phyloP scores from a whole-genome alignment of 2,797 vertebrate species.

The Sarcoramphus papa region DNA sequence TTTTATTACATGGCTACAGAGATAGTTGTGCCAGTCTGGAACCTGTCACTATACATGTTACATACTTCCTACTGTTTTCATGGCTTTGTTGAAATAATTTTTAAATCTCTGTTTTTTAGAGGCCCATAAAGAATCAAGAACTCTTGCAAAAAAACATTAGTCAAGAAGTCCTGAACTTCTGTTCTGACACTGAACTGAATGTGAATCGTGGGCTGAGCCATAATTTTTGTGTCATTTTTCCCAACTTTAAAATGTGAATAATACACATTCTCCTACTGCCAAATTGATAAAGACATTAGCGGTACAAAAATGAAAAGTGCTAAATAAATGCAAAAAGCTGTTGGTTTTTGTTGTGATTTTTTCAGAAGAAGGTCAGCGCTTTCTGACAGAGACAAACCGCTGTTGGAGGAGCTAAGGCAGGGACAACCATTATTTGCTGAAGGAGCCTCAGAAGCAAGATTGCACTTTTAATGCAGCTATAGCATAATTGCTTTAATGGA shows the following conservation, averaged over 20 bases:
- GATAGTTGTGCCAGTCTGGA: background rate
- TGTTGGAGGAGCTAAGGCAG: background rate
- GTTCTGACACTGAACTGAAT: background rate
- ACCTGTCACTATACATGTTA: background rate
- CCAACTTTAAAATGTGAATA: background rate
- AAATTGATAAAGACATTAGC: background rate
- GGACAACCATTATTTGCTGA: background rate
- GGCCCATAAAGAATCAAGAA: background rate
- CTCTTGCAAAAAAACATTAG: background rate
- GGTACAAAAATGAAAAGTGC: background rate
- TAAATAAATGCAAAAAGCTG: background rate
- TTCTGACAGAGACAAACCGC: background rate
- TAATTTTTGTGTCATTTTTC: background rate
- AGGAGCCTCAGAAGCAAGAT: background rate
- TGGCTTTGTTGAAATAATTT: background rate
- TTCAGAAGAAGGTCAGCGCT: background rate
- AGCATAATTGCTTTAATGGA: constrained; percentile 1
- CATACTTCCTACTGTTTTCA: background rate
- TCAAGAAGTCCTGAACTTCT: background rate
- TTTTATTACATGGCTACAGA: background rate
- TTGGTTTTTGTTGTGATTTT: background rate
- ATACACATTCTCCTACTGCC: background rate
- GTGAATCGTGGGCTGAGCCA: background rate
- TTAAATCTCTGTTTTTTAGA: background rate
- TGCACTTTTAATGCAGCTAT: background rate